A percentile compares a stretch with the other conserved stretches of the same genome.
phyloP scores from a whole-genome alignment of 2,113 vertebrate species.

The Steatornis caripensis region DNA sequence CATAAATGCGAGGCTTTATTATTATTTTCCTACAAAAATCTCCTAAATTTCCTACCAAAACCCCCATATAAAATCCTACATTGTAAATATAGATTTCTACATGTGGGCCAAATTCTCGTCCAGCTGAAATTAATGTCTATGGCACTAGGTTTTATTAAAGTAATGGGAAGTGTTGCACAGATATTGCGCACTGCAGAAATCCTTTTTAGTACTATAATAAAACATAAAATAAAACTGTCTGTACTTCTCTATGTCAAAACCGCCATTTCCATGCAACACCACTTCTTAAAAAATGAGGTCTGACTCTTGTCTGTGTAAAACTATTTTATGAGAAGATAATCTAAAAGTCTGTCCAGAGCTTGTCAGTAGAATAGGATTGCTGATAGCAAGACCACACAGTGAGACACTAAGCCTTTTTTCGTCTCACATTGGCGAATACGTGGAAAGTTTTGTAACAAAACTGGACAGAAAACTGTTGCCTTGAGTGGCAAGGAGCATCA shows the following conservation, averaged over 20 bases:
- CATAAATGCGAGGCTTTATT: not conserved
- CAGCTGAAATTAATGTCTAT: not conserved
- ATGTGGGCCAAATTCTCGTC: not conserved
- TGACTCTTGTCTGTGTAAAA: not conserved
- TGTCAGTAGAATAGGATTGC: not conserved
- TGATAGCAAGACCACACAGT: not conserved
- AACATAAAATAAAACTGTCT: conserved; percentile 40
- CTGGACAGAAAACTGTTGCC: not conserved
- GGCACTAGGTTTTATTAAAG: not conserved
- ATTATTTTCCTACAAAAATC: not conserved
- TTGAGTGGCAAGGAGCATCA: not conserved
- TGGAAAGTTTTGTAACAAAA: not conserved
- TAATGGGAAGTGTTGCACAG: not conserved
- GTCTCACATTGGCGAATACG: not conserved
- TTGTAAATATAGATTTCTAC: not conserved
- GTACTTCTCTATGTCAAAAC: not conserved
- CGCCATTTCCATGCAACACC: not conserved
- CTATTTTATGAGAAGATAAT: conserved; percentile 14
- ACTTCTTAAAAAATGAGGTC: not conserved
- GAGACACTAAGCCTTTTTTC: not conserved
- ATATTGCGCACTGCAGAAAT: conserved; percentile 10
- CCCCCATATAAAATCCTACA: not conserved
- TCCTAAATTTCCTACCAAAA: not conserved
- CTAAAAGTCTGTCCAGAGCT: not conserved
- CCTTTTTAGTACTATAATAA: conserved; percentile 28